Conservation (phyloP, 2,797 vertebrate species). For the Tarsius wallacei region DNA sequence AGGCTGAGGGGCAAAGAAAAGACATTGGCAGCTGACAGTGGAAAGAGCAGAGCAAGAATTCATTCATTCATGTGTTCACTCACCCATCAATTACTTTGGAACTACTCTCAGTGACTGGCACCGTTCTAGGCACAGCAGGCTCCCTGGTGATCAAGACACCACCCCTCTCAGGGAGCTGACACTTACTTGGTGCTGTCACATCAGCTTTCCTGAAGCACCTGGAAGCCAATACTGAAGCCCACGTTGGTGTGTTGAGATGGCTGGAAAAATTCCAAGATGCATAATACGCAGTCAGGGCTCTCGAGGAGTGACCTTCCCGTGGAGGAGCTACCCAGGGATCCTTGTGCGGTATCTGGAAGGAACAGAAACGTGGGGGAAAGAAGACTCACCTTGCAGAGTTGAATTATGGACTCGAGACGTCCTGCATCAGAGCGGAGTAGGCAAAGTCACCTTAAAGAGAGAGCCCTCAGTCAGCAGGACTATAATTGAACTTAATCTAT, state of each 20-base stretch:
- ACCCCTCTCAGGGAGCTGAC: rapidly evolving
- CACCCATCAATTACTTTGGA: neutral
- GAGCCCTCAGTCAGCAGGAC: slow-evolving; percentile 73
- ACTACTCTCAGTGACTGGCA: neutral
- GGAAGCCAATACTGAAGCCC: neutral
- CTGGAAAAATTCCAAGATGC: neutral
- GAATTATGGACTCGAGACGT: neutral
- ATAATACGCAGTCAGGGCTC: neutral
- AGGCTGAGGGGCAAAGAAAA: neutral
- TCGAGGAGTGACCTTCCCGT: rapidly evolving
- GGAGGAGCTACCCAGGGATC: neutral
- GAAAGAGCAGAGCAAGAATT: neutral
- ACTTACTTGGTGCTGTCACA: neutral
- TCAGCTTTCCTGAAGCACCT: neutral
- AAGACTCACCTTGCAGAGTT: slow-evolving; percentile 13
- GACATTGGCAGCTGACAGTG: neutral
- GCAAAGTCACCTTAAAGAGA: slow-evolving; percentile 79
- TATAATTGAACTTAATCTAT: slow-evolving; percentile 80
- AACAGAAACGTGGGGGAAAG: neutral
- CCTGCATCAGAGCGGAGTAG: neutral
- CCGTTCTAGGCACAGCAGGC: neutral
- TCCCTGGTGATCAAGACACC: neutral
- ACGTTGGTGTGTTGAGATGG: neutral
- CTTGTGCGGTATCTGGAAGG: neutral
- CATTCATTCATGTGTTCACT: neutral